phyloP scores from a whole-genome alignment of 2,797 vertebrate species.

The Lutjanus argentimaculatus region DNA sequence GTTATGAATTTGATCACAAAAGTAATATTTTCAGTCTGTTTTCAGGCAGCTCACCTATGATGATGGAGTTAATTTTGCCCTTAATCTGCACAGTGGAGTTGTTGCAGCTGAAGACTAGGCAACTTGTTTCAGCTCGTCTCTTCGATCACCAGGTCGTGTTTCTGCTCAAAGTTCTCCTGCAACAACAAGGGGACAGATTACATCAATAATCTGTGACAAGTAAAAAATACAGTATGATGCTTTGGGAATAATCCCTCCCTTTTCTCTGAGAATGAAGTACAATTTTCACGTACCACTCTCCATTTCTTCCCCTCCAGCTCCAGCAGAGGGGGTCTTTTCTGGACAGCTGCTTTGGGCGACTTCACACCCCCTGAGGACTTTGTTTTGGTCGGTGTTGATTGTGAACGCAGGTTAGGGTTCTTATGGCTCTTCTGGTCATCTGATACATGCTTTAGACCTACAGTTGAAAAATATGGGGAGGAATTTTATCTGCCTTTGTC shows the following conservation, averaged over 20 bases:
- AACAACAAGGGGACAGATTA: constrained; percentile 10
- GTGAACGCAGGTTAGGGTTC: constrained; percentile 91
- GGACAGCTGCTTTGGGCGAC: constrained; percentile 66
- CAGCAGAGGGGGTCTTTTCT: constrained; percentile 88
- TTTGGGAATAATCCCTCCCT: neutral
- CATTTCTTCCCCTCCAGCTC: constrained; percentile 98
- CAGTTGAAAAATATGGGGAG: neutral
- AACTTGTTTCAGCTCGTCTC: constrained; percentile 96
- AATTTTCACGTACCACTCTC: constrained; percentile 91
- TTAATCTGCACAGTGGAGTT: constrained; percentile 94
- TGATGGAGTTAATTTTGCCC: constrained; percentile 99
- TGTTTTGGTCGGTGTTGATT: constrained; percentile 85
- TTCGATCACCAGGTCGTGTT: constrained; percentile 91
- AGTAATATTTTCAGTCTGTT: neutral
- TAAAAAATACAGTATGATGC: neutral
- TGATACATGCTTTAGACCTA: constrained; percentile 94
- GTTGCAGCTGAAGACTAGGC: constrained; percentile 94
- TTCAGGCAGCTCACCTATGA: constrained; percentile 80
- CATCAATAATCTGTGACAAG: neutral
- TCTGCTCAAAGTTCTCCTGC: constrained; percentile 96
- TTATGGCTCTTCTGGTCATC: constrained; percentile 95
- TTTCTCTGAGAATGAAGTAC: neutral
- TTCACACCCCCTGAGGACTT: constrained; percentile 56
- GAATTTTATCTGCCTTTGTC: neutral
- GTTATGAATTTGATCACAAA: neutral